These are phyloP conservation scores for Tinamus major DNA, from an alignment of 2,797 vertebrate species.

Conservation along the genomic window DNA sequence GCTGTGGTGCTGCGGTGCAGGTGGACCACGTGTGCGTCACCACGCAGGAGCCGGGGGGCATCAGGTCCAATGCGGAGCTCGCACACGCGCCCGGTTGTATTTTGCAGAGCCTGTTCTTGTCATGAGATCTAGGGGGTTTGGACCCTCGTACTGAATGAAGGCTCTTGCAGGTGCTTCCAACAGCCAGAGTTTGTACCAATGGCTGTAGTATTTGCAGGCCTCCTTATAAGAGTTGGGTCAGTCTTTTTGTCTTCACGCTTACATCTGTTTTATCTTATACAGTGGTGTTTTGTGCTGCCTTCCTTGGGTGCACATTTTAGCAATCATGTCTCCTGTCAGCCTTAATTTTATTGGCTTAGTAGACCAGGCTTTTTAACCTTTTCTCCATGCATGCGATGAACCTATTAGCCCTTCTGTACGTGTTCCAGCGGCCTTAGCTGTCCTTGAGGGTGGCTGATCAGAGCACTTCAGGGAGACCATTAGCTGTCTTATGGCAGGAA, in stretches of 20 bases:
- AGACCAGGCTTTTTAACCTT: rapidly evolving
- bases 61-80: neutral
- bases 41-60: neutral
- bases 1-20: neutral
- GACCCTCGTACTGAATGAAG: neutral
- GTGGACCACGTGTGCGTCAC: rapidly evolving
- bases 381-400: neutral
- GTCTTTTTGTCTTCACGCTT: neutral
- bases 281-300: neutral
- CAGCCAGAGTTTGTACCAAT: neutral
- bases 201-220: neutral
- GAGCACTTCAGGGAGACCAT: neutral
- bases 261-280: neutral
- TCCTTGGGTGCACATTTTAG: neutral
- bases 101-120: neutral
- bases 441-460: neutral
- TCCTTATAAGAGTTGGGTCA: neutral
- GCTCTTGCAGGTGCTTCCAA: neutral
- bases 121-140: neutral
- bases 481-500: neutral
- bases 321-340: neutral
- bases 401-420: neutral
- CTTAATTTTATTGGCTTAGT: neutral
- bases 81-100: neutral
- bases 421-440: neutral